Evolutionary conservation across 2,888 invertebrate species (phyloP), one percentile per base, ranked within the genome.

Genomic region (Cephus rjabovi): DNA sequence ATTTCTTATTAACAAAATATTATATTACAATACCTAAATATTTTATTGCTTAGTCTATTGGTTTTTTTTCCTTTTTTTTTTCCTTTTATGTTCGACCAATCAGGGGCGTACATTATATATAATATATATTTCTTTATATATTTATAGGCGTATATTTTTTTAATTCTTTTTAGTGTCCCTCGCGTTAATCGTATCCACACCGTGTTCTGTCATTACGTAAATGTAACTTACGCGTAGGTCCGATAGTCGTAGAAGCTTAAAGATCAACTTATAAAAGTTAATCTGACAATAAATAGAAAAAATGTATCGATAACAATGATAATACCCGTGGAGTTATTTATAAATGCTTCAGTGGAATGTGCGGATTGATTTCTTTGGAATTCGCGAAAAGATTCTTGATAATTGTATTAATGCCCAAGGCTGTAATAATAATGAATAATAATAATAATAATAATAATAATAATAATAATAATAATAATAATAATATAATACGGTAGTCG

Each of bases 21-120:
- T 90, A 90, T 90, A 87, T 91, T 91, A 91, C 89, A 90, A 85
- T 89, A 86, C 86, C 85, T 89, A 86, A 87, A 84, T 85, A 84
- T 77, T 85, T 90, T 90, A 91, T 91, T 89, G 89, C 90, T 91
- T 91, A 91, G 86, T 85, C 89, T 90, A 91, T 89, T 86, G 87
- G 89, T 88, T 90, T 88, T 89, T 79, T 77, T 79, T 33, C 68
- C 75, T 78, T 79, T 70, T 79, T 76, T 76, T 75, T n/a, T 34
- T 33, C 4, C 73, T 30, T 30, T 71, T 71, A 56, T 15, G 40
- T 56, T 56, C 40, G 33, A 40, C 31, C 31, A n/a, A 37, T 37
- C 35, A n/a, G 69, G 34, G 69, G 30, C 69, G 15, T 75, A 69
- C 34, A 69, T 75, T 75, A 75, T 75, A 75, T 69, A 70, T 70